Percentiles rank a stretch among this genome's conserved stretches.
These are phyloP conservation scores for Silurus aristotelis DNA, from an alignment of 2,797 vertebrate genomes.

Conservation along the genomic window DNA sequence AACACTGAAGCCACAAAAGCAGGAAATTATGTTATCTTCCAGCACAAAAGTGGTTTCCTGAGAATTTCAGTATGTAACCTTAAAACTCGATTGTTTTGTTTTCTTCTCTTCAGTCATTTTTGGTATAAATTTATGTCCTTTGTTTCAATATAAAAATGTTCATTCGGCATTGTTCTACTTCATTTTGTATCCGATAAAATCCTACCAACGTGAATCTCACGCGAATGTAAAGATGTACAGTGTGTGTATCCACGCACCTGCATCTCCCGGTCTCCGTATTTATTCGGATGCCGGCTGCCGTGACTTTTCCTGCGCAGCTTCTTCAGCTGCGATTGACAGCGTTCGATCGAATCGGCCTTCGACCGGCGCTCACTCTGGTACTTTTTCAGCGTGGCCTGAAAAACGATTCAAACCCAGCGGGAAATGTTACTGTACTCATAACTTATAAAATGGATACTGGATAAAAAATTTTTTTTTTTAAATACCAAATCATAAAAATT, in stretches of 20 bases:
- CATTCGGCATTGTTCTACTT: too few relatives aligned
- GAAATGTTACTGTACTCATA: too few relatives aligned
- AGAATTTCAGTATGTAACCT: not conserved
- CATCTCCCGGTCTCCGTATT: slow-evolving; percentile 86
- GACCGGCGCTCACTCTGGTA: slow-evolving; percentile 83
- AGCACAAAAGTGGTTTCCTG: not conserved
- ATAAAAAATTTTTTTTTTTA: too few relatives aligned
- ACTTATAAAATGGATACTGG: too few relatives aligned
- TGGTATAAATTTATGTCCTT: too few relatives aligned
- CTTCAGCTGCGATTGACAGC: slow-evolving; percentile 84
- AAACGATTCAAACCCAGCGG: not conserved
- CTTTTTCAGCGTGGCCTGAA: slow-evolving; percentile 83
- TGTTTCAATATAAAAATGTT: too few relatives aligned
- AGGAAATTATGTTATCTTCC: slow-evolving; percentile 28
- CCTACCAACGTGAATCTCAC: too few relatives aligned
- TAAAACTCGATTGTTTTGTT: too few relatives aligned
- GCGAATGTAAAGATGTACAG: too few relatives aligned
- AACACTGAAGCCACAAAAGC: slow-evolving; percentile 25
- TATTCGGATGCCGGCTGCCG: slow-evolving; percentile 82
- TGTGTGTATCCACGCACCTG: slow-evolving; percentile 69
- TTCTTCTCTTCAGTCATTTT: too few relatives aligned
- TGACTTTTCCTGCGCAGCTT: slow-evolving; percentile 85
- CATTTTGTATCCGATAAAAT: too few relatives aligned
- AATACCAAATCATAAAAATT: too few relatives aligned
- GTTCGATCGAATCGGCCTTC: slow-evolving; percentile 82